These are phyloP conservation scores for Acanthurus tractus DNA, from an alignment of 2,797 vertebrate genomes.

Conservation along the genomic window DNA sequence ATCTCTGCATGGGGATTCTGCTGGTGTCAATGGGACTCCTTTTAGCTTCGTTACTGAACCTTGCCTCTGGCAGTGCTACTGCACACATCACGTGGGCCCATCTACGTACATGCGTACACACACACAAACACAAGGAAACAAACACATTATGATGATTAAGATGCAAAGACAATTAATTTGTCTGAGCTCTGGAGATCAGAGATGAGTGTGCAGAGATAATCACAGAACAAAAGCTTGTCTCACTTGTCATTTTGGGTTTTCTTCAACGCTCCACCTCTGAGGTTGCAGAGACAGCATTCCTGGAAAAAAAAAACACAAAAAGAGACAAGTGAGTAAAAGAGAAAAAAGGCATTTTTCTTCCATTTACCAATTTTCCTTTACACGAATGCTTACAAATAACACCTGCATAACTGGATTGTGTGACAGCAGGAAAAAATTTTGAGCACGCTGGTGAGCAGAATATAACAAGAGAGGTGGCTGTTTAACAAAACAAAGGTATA, in stretches of 20 bases:
- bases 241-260: slow-evolving; percentile 94
- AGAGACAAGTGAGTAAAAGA: slow-evolving; percentile 31
- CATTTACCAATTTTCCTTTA: background rate
- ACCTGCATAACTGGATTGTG: background rate
- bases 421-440: background rate
- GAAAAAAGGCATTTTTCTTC: background rate
- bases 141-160: slow-evolving; percentile 49
- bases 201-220: slow-evolving; percentile 56
- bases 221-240: slow-evolving; percentile 71
- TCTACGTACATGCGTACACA: slow-evolving; percentile 78
- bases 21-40: slow-evolving; percentile 93
- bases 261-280: slow-evolving; percentile 98
- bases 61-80: slow-evolving; percentile 94
- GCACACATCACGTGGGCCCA: slow-evolving; percentile 98
- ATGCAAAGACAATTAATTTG: slow-evolving; percentile 37
- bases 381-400: background rate
- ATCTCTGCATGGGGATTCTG: slow-evolving; percentile 94
- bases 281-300: slow-evolving; percentile 97
- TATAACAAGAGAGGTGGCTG: too few relatives aligned
- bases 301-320: slow-evolving; percentile 59
- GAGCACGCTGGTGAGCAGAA: background rate
- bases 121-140: slow-evolving; percentile 27
- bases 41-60: slow-evolving; percentile 91
- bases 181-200: slow-evolving; percentile 57
- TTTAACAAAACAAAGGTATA: too few relatives aligned